These are phyloP conservation scores for Remorina albescens DNA, from an alignment of 2,797 vertebrate genomes.

Conservation along the genomic window DNA sequence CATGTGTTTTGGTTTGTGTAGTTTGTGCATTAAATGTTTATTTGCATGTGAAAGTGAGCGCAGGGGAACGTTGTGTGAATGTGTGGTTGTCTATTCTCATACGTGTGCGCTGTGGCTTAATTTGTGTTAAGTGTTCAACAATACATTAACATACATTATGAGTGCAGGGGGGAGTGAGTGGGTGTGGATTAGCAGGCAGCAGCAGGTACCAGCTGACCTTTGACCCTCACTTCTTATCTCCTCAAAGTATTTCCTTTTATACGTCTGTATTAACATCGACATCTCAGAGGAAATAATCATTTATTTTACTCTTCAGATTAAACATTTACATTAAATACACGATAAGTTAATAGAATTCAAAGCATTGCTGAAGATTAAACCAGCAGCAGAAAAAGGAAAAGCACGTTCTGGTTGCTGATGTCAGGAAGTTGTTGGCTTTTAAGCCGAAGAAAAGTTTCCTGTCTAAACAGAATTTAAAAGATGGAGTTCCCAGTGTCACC, in stretches of 20 bases:
- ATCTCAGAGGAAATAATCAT: background rate
- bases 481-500: too few relatives aligned
- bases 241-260: background rate
- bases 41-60: background rate
- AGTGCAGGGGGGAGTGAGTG: background rate
- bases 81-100: background rate
- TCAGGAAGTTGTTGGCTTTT: too few relatives aligned
- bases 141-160: background rate
- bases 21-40: background rate
- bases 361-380: too few relatives aligned
- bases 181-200: background rate
- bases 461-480: too few relatives aligned
- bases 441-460: too few relatives aligned
- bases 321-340: background rate
- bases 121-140: background rate
- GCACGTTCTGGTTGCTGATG: too few relatives aligned
- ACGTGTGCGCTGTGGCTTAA: background rate
- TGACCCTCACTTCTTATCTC: background rate
- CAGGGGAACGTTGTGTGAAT: background rate
- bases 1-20: slow-evolving; percentile 1
- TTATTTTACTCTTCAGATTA: background rate
- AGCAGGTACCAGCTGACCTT: background rate
- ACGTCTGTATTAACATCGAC: background rate
- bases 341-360: background rate
- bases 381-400: too few relatives aligned